phyloP scores from a whole-genome alignment of 2,888 invertebrate genomes.

The Ptychoptera contaminata region DNA sequence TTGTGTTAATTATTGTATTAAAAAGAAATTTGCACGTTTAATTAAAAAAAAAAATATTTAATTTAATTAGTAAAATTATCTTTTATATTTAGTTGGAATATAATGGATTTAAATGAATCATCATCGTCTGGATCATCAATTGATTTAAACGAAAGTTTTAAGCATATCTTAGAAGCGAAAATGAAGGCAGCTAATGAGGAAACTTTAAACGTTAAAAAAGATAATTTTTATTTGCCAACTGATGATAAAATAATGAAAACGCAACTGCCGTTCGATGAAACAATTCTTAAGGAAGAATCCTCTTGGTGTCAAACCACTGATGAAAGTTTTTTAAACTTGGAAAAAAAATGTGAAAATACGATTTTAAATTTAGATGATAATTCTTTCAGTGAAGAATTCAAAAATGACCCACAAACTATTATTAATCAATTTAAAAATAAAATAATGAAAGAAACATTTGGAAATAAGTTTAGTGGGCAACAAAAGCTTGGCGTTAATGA shows the following conservation, averaged over 20 bases:
- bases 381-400: background rate
- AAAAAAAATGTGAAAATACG: background rate
- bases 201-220: background rate
- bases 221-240: too few relatives aligned
- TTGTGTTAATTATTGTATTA: too few relatives aligned
- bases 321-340: too few relatives aligned
- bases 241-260: too few relatives aligned
- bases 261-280: too few relatives aligned
- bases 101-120: background rate
- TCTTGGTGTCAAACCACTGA: too few relatives aligned
- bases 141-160: constrained; percentile 2
- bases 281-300: too few relatives aligned
- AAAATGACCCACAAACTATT: background rate
- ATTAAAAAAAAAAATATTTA: too few relatives aligned
- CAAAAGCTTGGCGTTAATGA: constrained; percentile 13
- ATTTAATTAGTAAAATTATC: too few relatives aligned
- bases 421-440: background rate
- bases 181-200: background rate
- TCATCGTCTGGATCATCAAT: background rate
- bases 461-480: too few relatives aligned
- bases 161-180: background rate
- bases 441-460: constrained; percentile 8
- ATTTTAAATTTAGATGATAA: background rate
- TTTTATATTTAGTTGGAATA: too few relatives aligned
- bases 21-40: too few relatives aligned